A percentile compares a stretch with the other conserved stretches of the same genome.
Evolutionary conservation across 2,113 vertebrate species (phyloP).

Genomic region (Pedionomus torquatus): DNA sequence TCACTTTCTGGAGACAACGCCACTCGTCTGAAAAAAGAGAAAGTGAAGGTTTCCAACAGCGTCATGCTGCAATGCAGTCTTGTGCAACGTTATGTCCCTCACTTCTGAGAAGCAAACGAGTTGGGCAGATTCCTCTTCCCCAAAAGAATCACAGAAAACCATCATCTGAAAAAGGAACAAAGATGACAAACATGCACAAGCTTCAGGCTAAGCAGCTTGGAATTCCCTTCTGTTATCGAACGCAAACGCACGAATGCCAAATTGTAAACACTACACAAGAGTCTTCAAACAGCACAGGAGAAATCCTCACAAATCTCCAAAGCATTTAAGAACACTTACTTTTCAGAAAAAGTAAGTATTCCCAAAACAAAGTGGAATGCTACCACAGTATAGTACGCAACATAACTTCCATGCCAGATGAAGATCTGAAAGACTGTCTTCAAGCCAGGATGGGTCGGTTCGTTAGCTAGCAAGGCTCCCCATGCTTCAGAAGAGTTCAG

Average conservation of each 20-base stretch:
- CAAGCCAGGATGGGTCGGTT: background rate
- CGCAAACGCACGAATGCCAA: background rate
- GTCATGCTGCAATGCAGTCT: rapidly evolving
- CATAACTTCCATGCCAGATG: background rate
- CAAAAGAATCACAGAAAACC: background rate
- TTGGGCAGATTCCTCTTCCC: background rate
- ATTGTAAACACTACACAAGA: background rate
- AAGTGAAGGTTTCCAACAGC: background rate
- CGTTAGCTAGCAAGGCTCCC: background rate
- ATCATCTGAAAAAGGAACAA: background rate
- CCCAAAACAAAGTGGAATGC: background rate
- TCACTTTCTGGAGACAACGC: background rate
- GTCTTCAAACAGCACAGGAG: background rate
- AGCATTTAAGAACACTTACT: background rate
- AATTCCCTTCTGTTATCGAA: background rate
- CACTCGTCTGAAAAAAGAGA: background rate
- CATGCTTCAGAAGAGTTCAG: background rate
- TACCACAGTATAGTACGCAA: background rate
- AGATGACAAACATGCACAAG: background rate
- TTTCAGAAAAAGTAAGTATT: background rate
- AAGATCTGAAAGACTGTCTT: background rate
- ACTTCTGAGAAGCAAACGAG: background rate
- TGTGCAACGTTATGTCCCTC: rapidly evolving
- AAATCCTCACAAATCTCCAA: background rate
- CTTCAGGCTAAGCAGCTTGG: background rate